A percentile compares a stretch with the other conserved stretches of the same genome.
Conservation (phyloP, 1,140 invertebrate genomes). For the Ruditapes philippinarum region DNA sequence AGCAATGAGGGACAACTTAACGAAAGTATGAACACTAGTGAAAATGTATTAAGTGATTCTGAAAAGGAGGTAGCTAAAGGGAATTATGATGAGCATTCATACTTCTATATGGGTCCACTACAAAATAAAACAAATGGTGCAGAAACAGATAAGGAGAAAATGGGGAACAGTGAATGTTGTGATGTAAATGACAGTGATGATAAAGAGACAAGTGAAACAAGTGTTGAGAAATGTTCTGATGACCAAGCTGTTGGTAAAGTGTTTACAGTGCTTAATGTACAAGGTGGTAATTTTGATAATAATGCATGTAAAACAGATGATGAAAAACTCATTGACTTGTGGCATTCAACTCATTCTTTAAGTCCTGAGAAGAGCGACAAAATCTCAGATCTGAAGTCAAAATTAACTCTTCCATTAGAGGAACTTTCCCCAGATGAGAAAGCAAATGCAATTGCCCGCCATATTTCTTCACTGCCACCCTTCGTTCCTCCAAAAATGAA, state of each 20-base stretch:
- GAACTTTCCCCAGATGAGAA: constrained; percentile 77
- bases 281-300: constrained; percentile 61
- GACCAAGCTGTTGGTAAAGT: constrained; percentile 68
- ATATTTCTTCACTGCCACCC: constrained; percentile 79
- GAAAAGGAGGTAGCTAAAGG: constrained; percentile 46
- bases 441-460: constrained; percentile 78
- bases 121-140: neutral
- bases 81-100: constrained; percentile 63
- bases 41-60: constrained; percentile 61
- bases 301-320: constrained; percentile 82
- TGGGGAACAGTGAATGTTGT: neutral
- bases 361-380: constrained; percentile 47
- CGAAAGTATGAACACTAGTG: neutral
- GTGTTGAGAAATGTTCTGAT: constrained; percentile 45
- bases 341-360: constrained; percentile 63
- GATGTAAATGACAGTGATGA: neutral
- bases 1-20: constrained; percentile 52
- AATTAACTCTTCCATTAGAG: constrained; percentile 61
- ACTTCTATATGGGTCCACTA: constrained; percentile 68
- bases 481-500: constrained; percentile 83
- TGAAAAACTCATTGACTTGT: constrained; percentile 83
- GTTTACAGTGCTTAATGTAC: constrained; percentile 79
- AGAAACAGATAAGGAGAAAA: neutral
- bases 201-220: constrained; percentile 56
- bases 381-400: constrained; percentile 66